Evolutionary conservation across 1,140 invertebrate species (phyloP).

Genomic region (Sminthurides bifidus): DNA sequence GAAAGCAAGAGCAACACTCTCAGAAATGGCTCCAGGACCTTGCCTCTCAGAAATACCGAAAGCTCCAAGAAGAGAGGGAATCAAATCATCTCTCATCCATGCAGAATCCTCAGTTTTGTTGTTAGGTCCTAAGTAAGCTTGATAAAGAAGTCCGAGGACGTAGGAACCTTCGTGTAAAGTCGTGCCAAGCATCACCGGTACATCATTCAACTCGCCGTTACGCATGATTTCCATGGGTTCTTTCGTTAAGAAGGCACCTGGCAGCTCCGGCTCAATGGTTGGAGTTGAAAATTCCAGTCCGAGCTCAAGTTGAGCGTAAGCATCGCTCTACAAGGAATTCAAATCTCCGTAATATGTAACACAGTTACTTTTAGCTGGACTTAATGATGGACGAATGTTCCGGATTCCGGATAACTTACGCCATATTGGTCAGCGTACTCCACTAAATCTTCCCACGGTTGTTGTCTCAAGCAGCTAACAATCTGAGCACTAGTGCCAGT

Average conservation of each 20-base stretch:
- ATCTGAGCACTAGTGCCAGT: neutral
- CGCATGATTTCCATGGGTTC: slow-evolving; percentile 17
- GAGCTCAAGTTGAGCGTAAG: slow-evolving; percentile 6
- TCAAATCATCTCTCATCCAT: slow-evolving; percentile 13
- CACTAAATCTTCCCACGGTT: neutral
- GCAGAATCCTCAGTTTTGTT: slow-evolving; percentile 8
- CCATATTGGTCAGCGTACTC: neutral
- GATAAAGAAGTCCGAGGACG: slow-evolving; percentile 9
- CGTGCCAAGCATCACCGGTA: slow-evolving; percentile 21
- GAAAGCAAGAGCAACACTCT: slow-evolving; percentile 11
- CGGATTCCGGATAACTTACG: neutral
- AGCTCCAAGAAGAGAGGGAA: slow-evolving; percentile 8
- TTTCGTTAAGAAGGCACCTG: slow-evolving; percentile 19
- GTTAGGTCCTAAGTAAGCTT: slow-evolving; percentile 8
- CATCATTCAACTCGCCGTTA: slow-evolving; percentile 10
- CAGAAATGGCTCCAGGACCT: neutral
- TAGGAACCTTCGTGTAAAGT: slow-evolving; percentile 21
- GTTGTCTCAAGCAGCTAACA: slow-evolving; percentile 8
- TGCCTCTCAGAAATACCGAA: slow-evolving; percentile 2
- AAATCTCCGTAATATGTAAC: neutral
- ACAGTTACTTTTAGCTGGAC: neutral
- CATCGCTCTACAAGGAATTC: neutral
- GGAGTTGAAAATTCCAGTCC: slow-evolving; percentile 2
- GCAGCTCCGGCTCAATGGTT: slow-evolving; percentile 18
- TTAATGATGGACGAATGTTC: too few species aligned